A percentile compares a stretch with the other conserved stretches of the same genome.
phyloP scores from a whole-genome alignment of 2,888 invertebrate species.

The Thysanoteuthis rhombus region DNA sequence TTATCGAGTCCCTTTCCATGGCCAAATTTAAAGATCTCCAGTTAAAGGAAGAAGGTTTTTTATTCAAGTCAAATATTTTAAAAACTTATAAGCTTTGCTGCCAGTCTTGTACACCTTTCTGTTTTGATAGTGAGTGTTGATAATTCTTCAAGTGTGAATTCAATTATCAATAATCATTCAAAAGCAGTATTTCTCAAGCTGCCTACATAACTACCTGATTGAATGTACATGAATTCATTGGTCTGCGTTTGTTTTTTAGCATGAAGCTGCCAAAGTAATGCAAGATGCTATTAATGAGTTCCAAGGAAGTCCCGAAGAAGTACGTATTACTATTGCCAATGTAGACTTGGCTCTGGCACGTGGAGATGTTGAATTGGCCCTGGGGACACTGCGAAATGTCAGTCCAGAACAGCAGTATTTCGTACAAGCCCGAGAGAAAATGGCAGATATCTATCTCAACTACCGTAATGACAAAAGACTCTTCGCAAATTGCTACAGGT shows the following conservation, averaged over 20 bases:
- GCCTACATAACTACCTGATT: neutral
- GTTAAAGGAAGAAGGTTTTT: no score
- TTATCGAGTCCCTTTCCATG: no score
- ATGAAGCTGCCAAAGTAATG: constrained; percentile 84
- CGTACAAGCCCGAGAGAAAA: constrained; percentile 74
- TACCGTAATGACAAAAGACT: constrained; percentile 86
- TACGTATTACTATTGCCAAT: constrained; percentile 83
- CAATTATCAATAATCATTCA: no score
- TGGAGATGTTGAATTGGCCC: constrained; percentile 83
- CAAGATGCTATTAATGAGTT: constrained; percentile 73
- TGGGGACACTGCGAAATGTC: constrained; percentile 82
- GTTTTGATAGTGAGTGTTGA: no score
- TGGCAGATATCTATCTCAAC: constrained; percentile 90
- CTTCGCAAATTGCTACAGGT: constrained; percentile 84
- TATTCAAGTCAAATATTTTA: no score
- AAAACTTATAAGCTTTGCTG: no score
- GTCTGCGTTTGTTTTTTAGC: constrained; percentile 53
- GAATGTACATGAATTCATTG: neutral
- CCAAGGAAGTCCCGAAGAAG: constrained; percentile 84
- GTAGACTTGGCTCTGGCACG: constrained; percentile 84
- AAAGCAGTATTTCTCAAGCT: no score
- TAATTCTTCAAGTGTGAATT: no score
- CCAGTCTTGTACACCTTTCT: no score
- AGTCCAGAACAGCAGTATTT: constrained; percentile 86
- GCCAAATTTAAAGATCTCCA: no score